Evolutionary conservation across 37 sponge, comb jelly and placozoan species (phyloP).

Genomic region (Crambe crambe): DNA sequence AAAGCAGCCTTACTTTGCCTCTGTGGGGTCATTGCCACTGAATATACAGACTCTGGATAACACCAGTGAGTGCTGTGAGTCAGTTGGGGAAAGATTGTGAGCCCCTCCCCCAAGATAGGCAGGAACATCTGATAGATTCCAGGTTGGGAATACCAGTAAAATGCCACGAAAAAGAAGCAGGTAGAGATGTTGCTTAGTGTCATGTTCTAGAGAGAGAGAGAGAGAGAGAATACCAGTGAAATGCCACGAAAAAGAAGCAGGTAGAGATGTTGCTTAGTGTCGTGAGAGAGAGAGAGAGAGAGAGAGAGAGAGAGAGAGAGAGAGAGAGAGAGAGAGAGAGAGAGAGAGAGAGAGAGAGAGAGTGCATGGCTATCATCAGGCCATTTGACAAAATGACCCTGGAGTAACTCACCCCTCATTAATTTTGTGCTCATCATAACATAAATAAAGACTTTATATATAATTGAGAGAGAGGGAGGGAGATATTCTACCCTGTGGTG

Average conservation of each 20-base stretch:
- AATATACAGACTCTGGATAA: conserved; percentile 58
- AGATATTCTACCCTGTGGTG: no score
- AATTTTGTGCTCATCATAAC: no score
- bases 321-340: no score
- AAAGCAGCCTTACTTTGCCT: conserved; percentile 50
- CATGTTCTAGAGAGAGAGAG: conserved; percentile 48
- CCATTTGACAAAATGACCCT: no score
- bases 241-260: conserved; percentile 69
- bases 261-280: conserved; percentile 51
- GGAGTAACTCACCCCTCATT: no score
- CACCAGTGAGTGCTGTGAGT: conserved; percentile 40
- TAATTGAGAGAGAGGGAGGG: no score
- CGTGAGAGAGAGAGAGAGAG: no score
- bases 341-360: no score
- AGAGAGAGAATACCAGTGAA: no score
- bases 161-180: conserved; percentile 76
- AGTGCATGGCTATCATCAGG: no score
- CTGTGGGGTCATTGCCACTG: conserved; percentile 54
- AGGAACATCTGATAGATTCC: conserved; percentile 14
- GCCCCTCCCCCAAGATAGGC: neutral
- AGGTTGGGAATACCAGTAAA: conserved; percentile 69
- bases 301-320: no score
- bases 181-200: conserved; percentile 65
- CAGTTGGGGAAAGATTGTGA: neutral
- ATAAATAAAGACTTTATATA: no score